Percentiles rank a stretch among this genome's conserved stretches.
Evolutionary conservation across 2,888 invertebrate species (phyloP).

Genomic region (Pharmacophagus antenor): DNA sequence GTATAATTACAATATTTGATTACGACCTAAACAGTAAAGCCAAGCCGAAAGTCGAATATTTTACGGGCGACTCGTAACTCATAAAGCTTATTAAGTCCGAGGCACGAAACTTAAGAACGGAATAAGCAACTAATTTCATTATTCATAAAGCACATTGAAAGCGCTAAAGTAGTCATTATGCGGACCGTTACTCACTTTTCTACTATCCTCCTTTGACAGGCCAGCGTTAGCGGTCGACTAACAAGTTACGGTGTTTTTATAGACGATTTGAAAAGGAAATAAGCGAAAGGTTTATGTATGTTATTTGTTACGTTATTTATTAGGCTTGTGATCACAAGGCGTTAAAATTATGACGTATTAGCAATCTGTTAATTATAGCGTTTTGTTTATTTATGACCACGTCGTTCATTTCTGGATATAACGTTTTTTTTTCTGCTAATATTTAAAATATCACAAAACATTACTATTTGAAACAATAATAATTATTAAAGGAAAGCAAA

Average conservation of each 20-base stretch:
- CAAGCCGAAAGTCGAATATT: conserved; percentile 40
- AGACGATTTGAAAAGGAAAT: conserved; percentile 70
- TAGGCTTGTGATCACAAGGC: conserved; percentile 73
- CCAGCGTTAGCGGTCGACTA: conserved; percentile 66
- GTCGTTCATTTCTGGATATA: conserved; percentile 41
- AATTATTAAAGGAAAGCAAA: no score
- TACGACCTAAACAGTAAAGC: conserved; percentile 45
- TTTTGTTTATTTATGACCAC: conserved; percentile 46
- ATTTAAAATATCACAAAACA: background rate
- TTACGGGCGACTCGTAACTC: conserved; percentile 62
- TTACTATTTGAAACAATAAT: no score
- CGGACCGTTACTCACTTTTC: conserved; percentile 69
- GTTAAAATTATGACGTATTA: conserved; percentile 68
- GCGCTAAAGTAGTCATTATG: conserved; percentile 79
- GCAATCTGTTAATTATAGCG: background rate
- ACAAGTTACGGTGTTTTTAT: conserved; percentile 74
- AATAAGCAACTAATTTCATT: conserved; percentile 79
- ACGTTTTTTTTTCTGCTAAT: background rate
- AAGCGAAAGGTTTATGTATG: conserved; percentile 71
- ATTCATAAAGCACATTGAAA: conserved; percentile 80
- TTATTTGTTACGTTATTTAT: conserved; percentile 75
- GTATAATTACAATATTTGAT: conserved; percentile 48
- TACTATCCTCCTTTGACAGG: conserved; percentile 75
- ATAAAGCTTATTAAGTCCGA: conserved; percentile 69
- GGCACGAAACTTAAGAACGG: conserved; percentile 71